Base-by-base conservation (phyloP, 2,797 vertebrate species). In the Gouania willdenowi region DNA sequence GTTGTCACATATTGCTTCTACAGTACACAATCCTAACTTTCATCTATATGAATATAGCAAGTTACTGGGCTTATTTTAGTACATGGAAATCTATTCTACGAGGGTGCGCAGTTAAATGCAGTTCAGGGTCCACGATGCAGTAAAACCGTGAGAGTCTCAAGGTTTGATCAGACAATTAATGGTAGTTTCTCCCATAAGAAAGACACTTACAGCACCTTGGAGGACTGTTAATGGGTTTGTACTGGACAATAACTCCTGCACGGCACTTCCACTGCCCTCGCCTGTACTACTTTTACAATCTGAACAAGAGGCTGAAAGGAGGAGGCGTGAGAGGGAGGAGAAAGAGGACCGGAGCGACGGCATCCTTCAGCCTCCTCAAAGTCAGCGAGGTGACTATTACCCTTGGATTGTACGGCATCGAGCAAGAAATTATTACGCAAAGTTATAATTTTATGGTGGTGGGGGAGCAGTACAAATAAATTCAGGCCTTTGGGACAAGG, bases 371-470 rank as follows among this genome's bases (percentile, higher is more conserved):
- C 56, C 55, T 43, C 71, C 71, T 85, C 79, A 86, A 87, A 86
- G 87, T 86, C 79, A 83, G 63, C 71, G 49, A 43, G 66, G 79
- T 67, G 26, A 67, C 86, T 81, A 88, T 89, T 89, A 89, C 90
- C 88, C 87, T 91, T 91, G 88, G 56, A 64, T 64, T 72, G 79
- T 83, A 85, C 74, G 66, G 71, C 87, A 82, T 50, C 54, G 49
- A 73, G 80, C 71, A 70, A 84, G 67, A 85, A 87, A 89, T 87
- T 81, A 89, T 88, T 83, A 89, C 71, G 77, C 82, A 85, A 88
- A 85, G 81, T 88, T 89, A 77, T 85, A 85, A 88, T 88, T 91
- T 90, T 89, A 90, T 88, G 77, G 82, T 48, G 60, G 76, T 71
- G 77, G 66, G 71, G 71, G 75, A 78, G 81, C 66, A 61, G 80